These are phyloP conservation scores for Fukomys damarensis DNA, from an alignment of 2,113 vertebrate species.

Conservation along the genomic window DNA sequence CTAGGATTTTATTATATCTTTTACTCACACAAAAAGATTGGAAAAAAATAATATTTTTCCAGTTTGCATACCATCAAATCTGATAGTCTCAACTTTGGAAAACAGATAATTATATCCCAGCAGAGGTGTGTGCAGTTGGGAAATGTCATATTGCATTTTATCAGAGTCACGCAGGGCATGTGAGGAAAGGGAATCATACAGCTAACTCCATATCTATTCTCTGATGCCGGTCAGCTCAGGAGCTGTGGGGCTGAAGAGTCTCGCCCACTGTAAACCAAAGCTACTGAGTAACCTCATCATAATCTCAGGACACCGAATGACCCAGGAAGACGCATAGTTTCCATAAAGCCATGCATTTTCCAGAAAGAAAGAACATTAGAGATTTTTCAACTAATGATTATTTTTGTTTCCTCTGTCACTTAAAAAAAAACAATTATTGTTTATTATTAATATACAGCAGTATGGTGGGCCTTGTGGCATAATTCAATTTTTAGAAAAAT, in stretches of 20 bases:
- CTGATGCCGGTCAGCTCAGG: rapidly evolving
- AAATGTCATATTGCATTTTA: not conserved
- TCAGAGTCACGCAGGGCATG: not conserved
- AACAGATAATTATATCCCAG: not conserved
- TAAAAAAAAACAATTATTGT: not conserved
- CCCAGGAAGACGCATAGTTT: too few species aligned
- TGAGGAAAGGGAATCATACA: not conserved
- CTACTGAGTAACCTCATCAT: not conserved
- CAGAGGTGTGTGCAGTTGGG: too few species aligned
- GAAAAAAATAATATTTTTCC: not conserved
- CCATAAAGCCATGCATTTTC: not conserved
- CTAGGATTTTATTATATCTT: not conserved
- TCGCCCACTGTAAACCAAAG: not conserved
- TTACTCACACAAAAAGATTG: not conserved
- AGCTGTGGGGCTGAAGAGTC: rapidly evolving
- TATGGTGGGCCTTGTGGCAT: not conserved
- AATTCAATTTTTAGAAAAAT: not conserved
- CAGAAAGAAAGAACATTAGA: not conserved
- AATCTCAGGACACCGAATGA: not conserved
- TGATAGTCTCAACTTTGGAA: not conserved
- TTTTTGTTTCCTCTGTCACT: too few species aligned
- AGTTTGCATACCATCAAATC: not conserved
- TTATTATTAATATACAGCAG: not conserved
- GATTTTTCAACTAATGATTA: not conserved
- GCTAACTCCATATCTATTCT: not conserved